Evolutionary conservation across 2,113 vertebrate species (phyloP), one percentile per base, ranked within the genome.

Genomic region (Calyptomena viridis): DNA sequence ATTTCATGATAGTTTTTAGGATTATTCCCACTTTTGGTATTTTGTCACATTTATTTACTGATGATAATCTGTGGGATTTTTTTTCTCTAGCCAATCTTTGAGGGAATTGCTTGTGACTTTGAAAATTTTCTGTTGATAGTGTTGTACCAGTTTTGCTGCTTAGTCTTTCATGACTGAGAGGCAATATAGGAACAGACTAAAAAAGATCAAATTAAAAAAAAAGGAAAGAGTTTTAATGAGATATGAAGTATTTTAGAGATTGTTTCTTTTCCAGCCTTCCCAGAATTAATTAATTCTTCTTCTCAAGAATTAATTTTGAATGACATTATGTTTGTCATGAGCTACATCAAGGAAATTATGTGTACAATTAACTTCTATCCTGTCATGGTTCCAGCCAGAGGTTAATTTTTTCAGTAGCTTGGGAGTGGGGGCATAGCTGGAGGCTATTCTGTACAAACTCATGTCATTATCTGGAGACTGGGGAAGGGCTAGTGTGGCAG

Each of bases 401-500:
- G 46, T 60, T 52, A 46, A 46, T 62, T 62, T 60, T 25, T 53
- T 15, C 28, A 53, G 55, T 20, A 49, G 13, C n/a, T 47, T n/a
- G 46, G 15, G 46, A 40, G 40, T 40, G 4, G 1, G 21, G 2
- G 6, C 44, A 23, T 53, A 39, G 28, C 12, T 1, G 1, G 15
- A 46, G 7, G 12, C 55, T 47, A 62, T 55, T 62, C 23, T 11
- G 8, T 2, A 30, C 4, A 5, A 20, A 11, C 8, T n/a, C 33
- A 7, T 11, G 11, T 40, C 31, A 17, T 27, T 35, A 7, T 11
- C 62, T 2, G 1, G 13, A 0, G 0, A 6, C 14, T 8, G 10
- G 5, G n/a, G 8, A 46, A n/a, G 27, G 14, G 6, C 4, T 59
- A 44, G 18, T 4, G 3, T 40, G 42, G 47, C 30, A 20, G 42